These are phyloP conservation scores for Orchesella cincta DNA, from an alignment of 1,140 invertebrate species.

Conservation along the genomic window DNA sequence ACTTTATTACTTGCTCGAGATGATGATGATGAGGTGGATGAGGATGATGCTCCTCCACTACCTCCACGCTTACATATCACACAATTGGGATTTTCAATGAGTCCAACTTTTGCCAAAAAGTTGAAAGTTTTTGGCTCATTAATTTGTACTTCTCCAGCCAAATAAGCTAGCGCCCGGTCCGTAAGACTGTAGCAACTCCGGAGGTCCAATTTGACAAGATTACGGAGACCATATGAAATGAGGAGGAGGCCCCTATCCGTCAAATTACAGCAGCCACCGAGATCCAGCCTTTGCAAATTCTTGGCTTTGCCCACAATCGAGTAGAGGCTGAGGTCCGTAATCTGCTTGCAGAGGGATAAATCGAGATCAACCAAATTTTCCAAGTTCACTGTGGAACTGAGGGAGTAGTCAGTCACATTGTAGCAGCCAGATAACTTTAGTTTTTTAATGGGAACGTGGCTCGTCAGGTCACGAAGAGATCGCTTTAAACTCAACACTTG, in stretches of 20 bases:
- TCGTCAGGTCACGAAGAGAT: conserved; percentile 81
- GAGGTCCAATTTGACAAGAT: conserved; percentile 78
- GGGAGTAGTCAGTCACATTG: conserved; percentile 80
- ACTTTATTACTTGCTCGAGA: not conserved
- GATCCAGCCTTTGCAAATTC: conserved; percentile 81
- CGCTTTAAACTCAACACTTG: conserved; percentile 84
- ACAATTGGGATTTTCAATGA: conserved; percentile 22
- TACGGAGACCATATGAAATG: conserved; percentile 82
- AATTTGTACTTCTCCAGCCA: conserved; percentile 70
- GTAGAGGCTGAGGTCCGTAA: conserved; percentile 80
- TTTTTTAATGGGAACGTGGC: conserved; percentile 80
- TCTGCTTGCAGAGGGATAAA: conserved; percentile 90
- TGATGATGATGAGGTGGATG: not conserved
- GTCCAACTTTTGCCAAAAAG: conserved; percentile 6
- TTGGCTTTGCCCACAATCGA: conserved; percentile 81
- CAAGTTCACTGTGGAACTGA: conserved; percentile 69
- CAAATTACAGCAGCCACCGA: conserved; percentile 87
- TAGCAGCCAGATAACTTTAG: conserved; percentile 90
- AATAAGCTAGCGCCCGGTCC: conserved; percentile 81
- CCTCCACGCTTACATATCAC: conserved; percentile 13
- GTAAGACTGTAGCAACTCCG: conserved; percentile 89
- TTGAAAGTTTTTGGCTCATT: conserved; percentile 52
- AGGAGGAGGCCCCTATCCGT: conserved; percentile 82
- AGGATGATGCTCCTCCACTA: not conserved
- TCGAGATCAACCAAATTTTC: conserved; percentile 71